Evolutionary conservation across 2,888 invertebrate genomes (phyloP).

Genomic region (Agrochola lychnidis): DNA sequence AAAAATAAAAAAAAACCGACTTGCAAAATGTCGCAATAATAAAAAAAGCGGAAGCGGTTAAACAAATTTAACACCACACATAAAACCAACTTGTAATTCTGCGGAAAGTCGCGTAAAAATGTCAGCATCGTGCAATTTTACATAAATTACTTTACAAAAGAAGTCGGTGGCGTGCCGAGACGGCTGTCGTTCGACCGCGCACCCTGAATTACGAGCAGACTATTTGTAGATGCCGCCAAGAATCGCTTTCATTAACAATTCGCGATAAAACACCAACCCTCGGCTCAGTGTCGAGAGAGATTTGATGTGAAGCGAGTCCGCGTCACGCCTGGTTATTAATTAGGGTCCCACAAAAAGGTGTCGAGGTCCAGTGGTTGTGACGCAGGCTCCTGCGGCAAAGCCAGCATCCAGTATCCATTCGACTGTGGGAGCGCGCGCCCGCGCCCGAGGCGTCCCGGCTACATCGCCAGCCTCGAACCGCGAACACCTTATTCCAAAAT

Average conservation of each 20-base stretch:
- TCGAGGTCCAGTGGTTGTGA: conserved; percentile 86
- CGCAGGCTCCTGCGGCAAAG: conserved; percentile 89
- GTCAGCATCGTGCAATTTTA: conserved; percentile 55
- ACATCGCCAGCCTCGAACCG: conserved; percentile 66
- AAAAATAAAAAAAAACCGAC: conserved; percentile 22
- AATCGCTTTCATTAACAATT: conserved; percentile 73
- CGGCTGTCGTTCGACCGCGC: conserved; percentile 53
- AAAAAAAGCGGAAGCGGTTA: conserved; percentile 44
- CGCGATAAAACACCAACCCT: conserved; percentile 65
- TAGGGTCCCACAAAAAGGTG: conserved; percentile 88
- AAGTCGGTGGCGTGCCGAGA: conserved; percentile 47
- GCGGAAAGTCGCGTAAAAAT: conserved; percentile 54
- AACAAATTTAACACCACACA: conserved; percentile 50
- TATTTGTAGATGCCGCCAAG: conserved; percentile 64
- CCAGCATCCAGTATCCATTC: conserved; percentile 84
- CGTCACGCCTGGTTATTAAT: conserved; percentile 87
- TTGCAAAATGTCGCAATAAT: conserved; percentile 24
- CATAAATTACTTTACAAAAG: conserved; percentile 67
- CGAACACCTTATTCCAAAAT: conserved; percentile 63
- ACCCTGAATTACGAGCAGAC: conserved; percentile 55
- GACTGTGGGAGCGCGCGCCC: conserved; percentile 77
- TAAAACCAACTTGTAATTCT: conserved; percentile 57
- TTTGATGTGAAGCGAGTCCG: conserved; percentile 75
- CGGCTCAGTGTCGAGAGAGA: conserved; percentile 68
- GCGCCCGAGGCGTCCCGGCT: conserved; percentile 68